Evolutionary conservation across 2,888 invertebrate genomes (phyloP), one percentile per base, ranked within the genome.

Genomic region (Melinaea marsaeus): DNA sequence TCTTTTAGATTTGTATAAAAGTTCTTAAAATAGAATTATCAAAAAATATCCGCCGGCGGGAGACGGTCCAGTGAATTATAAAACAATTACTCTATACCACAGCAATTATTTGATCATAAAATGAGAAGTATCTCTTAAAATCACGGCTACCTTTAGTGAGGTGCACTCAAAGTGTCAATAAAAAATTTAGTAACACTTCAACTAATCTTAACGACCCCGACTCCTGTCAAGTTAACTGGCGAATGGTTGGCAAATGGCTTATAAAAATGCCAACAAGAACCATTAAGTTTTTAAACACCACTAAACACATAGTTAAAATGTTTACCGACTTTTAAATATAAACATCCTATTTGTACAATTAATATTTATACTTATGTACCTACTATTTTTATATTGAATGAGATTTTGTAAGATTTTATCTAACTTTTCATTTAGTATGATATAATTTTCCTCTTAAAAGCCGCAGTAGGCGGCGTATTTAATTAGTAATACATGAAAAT

Each of bases 401-500:
- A 22, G 22, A 22, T 22, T 22, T 22, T 22, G 22, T 22, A 22
- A 22, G 22, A 22, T 1, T 22, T 22, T 22, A 22, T 22, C 22
- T 22, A 22, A 22, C 22, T 22, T 22, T 22, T 22, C 9, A 42
- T 7, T 11, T 9, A 9, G 42, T 42, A 42, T 51, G 7, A 32
- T 51, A 32, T 51, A 51, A 51, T 51, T 32, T 13, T 48, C 3
- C 22, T 32, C 2, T 32, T n/a, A 32, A 51, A 32, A 22, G 7
- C 11, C 22, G 9, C 22, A n/a, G 74, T 79, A 79, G 77, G 84
- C 88, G 88, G 85, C 88, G 85, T 84, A 87, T 90, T 89, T 86
- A 89, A 90, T 90, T 90, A 90, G 88, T 81, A 76, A 86, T 89
- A 90, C 90, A 90, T 79, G 89, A 84, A 85, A 89, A 90, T 87